Percentiles rank a stretch among this genome's conserved stretches.
These are phyloP conservation scores for Bombycilla garrulus DNA, from an alignment of 2,113 vertebrate species.

Conservation along the genomic window DNA sequence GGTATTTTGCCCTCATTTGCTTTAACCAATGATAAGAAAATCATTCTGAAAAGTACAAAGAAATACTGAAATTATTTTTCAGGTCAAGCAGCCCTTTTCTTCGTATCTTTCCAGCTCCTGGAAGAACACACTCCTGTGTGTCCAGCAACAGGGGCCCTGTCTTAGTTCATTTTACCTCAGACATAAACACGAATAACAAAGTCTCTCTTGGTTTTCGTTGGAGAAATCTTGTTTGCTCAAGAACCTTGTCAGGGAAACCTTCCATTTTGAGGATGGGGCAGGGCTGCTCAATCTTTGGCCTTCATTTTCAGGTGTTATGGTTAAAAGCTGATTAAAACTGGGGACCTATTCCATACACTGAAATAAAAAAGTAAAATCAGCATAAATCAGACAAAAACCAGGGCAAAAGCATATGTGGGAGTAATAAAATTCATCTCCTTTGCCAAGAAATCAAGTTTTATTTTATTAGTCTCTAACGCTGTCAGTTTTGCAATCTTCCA, in stretches of 20 bases:
- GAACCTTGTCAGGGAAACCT: not conserved
- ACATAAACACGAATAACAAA: not conserved
- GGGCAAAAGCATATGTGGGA: not conserved
- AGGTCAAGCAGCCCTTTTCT: not conserved
- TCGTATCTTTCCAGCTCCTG: not conserved
- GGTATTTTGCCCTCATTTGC: not conserved
- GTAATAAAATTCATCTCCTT: not conserved
- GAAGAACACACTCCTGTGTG: not conserved
- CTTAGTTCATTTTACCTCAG: not conserved
- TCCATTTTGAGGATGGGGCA: not conserved
- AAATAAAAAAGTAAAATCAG: not conserved
- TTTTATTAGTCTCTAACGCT: not conserved
- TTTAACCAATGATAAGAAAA: not conserved
- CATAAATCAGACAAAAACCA: not conserved
- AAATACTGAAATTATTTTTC: not conserved
- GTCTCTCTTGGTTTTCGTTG: not conserved
- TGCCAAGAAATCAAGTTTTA: not conserved
- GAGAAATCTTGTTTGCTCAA: not conserved
- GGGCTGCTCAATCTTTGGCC: not conserved
- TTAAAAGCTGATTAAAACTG: not conserved
- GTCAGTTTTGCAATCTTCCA: not conserved
- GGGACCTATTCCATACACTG: not conserved
- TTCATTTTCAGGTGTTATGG: not conserved
- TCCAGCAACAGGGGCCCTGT: not conserved
- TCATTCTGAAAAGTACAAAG: not conserved